phyloP scores from a whole-genome alignment of 2,797 vertebrate genomes.

The Centroberyx gerrardi region DNA sequence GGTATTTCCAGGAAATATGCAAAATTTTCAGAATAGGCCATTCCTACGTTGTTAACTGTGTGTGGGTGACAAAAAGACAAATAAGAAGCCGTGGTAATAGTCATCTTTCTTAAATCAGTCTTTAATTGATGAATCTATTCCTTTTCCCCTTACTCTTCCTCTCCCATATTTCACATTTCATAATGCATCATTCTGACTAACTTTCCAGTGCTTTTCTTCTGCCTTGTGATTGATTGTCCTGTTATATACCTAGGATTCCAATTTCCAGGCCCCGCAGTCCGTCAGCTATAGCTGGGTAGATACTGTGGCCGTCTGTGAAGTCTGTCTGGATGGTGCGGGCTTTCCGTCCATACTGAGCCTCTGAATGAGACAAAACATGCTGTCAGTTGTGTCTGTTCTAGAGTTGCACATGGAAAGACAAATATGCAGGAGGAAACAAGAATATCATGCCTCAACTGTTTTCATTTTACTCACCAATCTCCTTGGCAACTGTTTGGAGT shows the following conservation, averaged over 20 bases:
- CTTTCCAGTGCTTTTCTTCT: neutral
- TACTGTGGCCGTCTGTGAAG: constrained; percentile 82
- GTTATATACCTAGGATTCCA: constrained; percentile 86
- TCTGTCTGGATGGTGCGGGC: constrained; percentile 84
- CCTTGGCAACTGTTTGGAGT: constrained; percentile 76
- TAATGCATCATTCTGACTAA: neutral
- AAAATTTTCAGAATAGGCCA: constrained; percentile 57
- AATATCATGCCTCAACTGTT: neutral
- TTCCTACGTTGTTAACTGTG: constrained; percentile 88
- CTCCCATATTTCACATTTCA: neutral
- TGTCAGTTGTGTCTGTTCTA: neutral
- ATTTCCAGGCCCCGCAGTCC: constrained; percentile 83
- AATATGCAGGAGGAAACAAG: neutral
- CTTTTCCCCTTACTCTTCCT: neutral
- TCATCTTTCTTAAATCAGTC: neutral
- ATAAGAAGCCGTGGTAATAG: neutral
- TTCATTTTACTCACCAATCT: constrained; percentile 81
- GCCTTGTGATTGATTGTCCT: neutral
- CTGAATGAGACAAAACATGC: constrained; percentile 64
- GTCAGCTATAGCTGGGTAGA: constrained; percentile 81
- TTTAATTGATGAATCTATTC: neutral
- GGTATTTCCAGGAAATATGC: constrained; percentile 79
- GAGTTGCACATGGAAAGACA: neutral
- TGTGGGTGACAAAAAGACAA: constrained; percentile 26
- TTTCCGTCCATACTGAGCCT: constrained; percentile 70